Base-by-base conservation (phyloP, 2,113 vertebrate genomes). In the Alligator sinensis region DNA sequence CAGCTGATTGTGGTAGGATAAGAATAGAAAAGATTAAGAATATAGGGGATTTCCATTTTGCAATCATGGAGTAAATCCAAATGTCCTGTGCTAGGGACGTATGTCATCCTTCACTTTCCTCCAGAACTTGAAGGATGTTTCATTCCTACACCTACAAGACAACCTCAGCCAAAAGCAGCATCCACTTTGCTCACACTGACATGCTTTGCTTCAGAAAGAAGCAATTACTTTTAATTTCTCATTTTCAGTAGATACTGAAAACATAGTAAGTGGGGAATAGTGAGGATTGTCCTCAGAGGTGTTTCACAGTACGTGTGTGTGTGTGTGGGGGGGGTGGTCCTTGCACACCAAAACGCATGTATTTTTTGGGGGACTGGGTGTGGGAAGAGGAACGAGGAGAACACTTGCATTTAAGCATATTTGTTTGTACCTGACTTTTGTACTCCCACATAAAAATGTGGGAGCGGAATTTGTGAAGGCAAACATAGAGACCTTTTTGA, bases 341-440 rank as follows among this genome's bases (percentile, higher is more conserved):
- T 47, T 47, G 47, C 47, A 47, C 9, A 47, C 47, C 8, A 47
- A 47, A 47, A 47, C 9, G 7, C 47, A 47, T 47, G 47, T 47
- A 47, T 9, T 47, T 47, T 47, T 47, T 47, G 47, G 7, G 47
- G 47, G 47, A 3, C 9, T 47, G 47, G 47, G 47, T 7, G 47
- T 47, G 47, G 2, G 47, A 47, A 47, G 47, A 47, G 47, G 47
- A 47, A 9, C 9, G 47, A 9, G 47, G 47, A 47, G 25, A 63
- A 18, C 61, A 62, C 14, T 62, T 62, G 47, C 24, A 62, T 5
- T 0, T 0, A 12, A 8, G n/a, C 19, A 24, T 6, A 57, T 68
- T 0, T 4, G 1, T 38, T 63, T 9, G 0, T 1, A 5, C 58
- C 47, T 47, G 47, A 47, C 9, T 47, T 47, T 47, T 47, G 47